Conservation (phyloP, 2,113 vertebrate genomes). For the Fregetta grallaria region DNA sequence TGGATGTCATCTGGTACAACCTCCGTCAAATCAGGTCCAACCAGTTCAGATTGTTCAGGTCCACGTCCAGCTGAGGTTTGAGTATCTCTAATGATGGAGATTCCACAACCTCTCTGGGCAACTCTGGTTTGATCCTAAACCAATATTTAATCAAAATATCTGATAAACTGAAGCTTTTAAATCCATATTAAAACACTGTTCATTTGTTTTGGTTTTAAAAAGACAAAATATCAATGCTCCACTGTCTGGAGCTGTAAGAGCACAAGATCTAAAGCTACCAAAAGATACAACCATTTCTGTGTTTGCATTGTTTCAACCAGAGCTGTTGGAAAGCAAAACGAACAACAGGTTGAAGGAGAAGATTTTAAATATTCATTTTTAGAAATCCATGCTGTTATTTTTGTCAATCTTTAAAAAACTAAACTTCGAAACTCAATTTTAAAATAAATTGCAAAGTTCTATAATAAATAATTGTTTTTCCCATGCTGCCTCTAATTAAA, state of each 20-base stretch:
- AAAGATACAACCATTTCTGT: not conserved
- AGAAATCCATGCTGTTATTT: not conserved
- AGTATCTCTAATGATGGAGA: not conserved
- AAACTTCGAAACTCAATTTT: not conserved
- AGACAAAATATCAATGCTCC: not conserved
- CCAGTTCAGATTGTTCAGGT: not conserved
- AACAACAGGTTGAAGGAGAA: not conserved
- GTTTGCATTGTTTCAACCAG: not conserved
- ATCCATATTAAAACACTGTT: not conserved
- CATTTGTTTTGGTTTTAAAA: not conserved
- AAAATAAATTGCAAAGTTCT: not conserved
- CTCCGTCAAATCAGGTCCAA: not conserved
- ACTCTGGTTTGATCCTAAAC: not conserved
- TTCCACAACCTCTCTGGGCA: not conserved
- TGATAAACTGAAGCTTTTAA: not conserved
- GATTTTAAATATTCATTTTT: not conserved
- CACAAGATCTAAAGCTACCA: not conserved
- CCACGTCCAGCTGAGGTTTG: not conserved
- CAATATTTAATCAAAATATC: not conserved
- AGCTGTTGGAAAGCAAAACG: not conserved
- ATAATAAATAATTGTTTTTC: not conserved
- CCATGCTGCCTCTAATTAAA: not conserved
- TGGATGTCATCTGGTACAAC: not conserved
- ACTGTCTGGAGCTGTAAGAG: not conserved
- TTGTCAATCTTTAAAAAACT: not conserved